A percentile compares a stretch with the other conserved stretches of the same genome.
These are phyloP conservation scores for Terrapene triunguis DNA, from an alignment of 2,113 vertebrate genomes.

Conservation along the genomic window DNA sequence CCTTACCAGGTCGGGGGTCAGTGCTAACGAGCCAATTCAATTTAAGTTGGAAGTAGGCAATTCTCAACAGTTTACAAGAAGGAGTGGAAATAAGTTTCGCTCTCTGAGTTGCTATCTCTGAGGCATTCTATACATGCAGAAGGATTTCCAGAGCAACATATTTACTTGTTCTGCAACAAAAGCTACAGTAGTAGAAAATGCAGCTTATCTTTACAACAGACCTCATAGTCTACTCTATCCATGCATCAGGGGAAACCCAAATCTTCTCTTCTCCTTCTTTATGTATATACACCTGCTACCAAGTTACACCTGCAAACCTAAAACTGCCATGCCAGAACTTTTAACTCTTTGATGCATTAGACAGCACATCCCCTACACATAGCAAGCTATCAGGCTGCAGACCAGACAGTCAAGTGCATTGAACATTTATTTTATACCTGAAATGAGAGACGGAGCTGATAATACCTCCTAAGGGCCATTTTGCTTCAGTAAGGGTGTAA, in stretches of 20 bases:
- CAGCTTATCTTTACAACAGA: background rate
- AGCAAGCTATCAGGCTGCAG: background rate
- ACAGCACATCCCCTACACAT: background rate
- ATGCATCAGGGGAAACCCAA: background rate
- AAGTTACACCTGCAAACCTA: background rate
- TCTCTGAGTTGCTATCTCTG: background rate
- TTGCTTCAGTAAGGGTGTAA: fast-evolving
- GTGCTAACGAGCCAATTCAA: too few species aligned
- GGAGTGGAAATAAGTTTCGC: too few species aligned
- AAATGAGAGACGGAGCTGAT: background rate
- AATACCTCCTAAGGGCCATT: background rate
- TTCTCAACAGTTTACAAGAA: too few species aligned
- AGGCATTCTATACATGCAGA: background rate
- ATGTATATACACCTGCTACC: background rate
- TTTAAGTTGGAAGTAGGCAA: too few species aligned
- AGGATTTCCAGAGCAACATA: background rate
- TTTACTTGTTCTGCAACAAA: background rate
- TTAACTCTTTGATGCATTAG: background rate
- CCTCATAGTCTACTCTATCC: background rate
- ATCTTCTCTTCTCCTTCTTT: background rate
- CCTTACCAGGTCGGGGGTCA: too few species aligned
- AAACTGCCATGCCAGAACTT: background rate
- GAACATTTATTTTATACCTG: too few species aligned
- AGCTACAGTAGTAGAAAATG: background rate
- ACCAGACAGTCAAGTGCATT: background rate